phyloP scores from a whole-genome alignment of 2,113 vertebrate species.

The Alosa alosa region DNA sequence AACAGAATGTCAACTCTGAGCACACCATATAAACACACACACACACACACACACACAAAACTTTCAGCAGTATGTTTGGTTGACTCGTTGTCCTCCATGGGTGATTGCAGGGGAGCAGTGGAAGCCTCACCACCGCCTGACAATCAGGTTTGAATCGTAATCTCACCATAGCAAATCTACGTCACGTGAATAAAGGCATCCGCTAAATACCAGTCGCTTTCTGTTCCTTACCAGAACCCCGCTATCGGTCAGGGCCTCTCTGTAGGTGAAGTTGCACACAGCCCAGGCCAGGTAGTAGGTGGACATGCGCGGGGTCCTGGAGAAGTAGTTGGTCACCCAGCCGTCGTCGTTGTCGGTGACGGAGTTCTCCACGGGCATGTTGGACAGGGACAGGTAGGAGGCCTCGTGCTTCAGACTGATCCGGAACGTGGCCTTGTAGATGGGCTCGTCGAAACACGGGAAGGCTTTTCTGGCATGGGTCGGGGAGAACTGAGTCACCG shows the following conservation, averaged over 20 bases:
- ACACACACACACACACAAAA: not conserved
- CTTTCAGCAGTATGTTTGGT: not conserved
- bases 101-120: no score
- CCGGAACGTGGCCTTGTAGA: conserved; percentile 97
- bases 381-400: conserved; percentile 90
- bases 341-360: conserved; percentile 85
- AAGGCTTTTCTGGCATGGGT: conserved; percentile 96
- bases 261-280: conserved; percentile 95
- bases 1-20: no score
- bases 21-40: no score
- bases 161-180: no score
- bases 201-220: not conserved
- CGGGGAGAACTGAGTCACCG: conserved; percentile 95
- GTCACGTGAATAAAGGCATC: no score
- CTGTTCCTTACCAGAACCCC: conserved; percentile 82
- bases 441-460: conserved; percentile 96
- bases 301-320: conserved; percentile 94
- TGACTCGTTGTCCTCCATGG: not conserved
- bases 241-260: conserved; percentile 80
- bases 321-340: conserved; percentile 88
- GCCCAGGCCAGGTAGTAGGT: conserved; percentile 97
- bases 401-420: conserved; percentile 89
- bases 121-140: no score
- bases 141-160: no score
- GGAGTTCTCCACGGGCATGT: conserved; percentile 90